Evolutionary conservation across 2,113 vertebrate genomes (phyloP).

Genomic region (Picathartes gymnocephalus): DNA sequence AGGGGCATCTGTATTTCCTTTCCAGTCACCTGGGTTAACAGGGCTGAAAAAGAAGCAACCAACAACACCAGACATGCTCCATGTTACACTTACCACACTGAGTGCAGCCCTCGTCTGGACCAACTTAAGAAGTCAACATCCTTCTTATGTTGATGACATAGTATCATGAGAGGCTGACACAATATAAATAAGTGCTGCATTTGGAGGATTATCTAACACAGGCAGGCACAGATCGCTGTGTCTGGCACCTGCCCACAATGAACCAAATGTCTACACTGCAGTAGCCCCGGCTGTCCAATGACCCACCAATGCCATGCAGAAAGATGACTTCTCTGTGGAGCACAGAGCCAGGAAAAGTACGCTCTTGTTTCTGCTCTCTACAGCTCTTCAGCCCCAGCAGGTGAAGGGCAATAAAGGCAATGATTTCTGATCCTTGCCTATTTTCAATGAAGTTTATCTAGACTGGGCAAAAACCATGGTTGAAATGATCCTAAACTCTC

Average conservation of each 20-base stretch:
- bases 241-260: neutral
- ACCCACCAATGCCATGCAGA: neutral
- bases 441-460: neutral
- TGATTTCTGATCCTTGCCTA: neutral
- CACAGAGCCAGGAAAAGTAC: neutral
- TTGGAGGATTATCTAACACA: neutral
- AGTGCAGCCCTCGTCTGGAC: neutral
- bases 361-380: neutral
- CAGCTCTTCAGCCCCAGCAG: neutral
- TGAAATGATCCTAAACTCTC: neutral
- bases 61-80: accelerated
- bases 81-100: neutral
- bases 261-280: neutral
- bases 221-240: neutral
- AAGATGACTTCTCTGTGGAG: neutral
- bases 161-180: neutral
- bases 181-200: neutral
- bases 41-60: neutral
- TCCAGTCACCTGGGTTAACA: neutral
- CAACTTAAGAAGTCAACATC: neutral
- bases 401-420: neutral
- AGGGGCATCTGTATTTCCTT: neutral
- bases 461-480: neutral
- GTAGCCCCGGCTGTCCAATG: neutral
- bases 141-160: neutral